phyloP scores from a whole-genome alignment of 2,113 vertebrate species.

The Dryoscopus gambensis region DNA sequence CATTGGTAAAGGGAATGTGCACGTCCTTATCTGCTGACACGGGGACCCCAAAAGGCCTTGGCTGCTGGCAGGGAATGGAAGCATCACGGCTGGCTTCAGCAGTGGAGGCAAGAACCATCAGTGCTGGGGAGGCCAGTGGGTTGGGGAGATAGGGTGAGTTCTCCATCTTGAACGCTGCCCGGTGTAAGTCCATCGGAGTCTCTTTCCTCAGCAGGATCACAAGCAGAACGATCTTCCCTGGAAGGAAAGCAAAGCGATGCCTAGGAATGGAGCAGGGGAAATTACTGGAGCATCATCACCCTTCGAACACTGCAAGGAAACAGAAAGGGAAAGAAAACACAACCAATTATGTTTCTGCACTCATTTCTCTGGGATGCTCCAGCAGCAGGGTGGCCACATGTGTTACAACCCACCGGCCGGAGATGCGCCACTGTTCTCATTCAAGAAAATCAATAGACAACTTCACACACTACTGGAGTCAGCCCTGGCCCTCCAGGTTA shows the following conservation, averaged over 20 bases:
- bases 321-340: conserved; percentile 54
- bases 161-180: conserved; percentile 99
- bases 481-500: conserved; percentile 73
- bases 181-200: conserved; percentile 96
- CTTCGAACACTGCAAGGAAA: conserved; percentile 65
- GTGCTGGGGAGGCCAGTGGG: conserved; percentile 93
- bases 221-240: conserved; percentile 69
- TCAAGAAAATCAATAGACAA: conserved; percentile 76
- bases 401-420: conserved; percentile 50
- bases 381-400: conserved; percentile 57
- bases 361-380: conserved; percentile 12
- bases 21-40: conserved; percentile 97
- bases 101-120: conserved; percentile 98
- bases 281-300: conserved; percentile 73
- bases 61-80: conserved; percentile 96
- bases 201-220: conserved; percentile 70
- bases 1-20: conserved; percentile 97
- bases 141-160: conserved; percentile 98
- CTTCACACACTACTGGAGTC: conserved; percentile 70
- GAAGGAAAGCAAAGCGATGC: conserved; percentile 66
- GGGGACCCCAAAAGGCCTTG: conserved; percentile 94
- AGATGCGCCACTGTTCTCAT: conserved; percentile 64
- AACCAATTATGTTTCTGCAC: conserved; percentile 42
- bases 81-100: conserved; percentile 96
- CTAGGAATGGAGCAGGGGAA: conserved; percentile 44